Percentiles rank a stretch among this genome's conserved stretches.
Conservation (phyloP, 2,888 invertebrate species). For the Caenorhabditis sinica region DNA sequence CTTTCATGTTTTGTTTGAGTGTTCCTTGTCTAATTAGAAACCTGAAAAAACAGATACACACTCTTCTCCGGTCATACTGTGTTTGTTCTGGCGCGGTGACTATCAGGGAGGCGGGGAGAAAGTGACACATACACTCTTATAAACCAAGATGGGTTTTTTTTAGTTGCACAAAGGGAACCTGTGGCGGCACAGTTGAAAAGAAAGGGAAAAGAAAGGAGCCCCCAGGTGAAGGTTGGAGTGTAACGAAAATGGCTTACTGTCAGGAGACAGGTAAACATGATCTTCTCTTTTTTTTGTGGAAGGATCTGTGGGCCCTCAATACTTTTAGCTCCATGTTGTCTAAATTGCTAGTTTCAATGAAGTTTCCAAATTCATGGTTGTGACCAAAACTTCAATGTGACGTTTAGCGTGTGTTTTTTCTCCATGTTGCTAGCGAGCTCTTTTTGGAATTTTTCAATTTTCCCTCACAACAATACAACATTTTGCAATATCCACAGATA, state of each 20-base stretch:
- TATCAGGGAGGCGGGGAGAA: not conserved
- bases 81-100: conserved; percentile 35
- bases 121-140: conserved; percentile 49
- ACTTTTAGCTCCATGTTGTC: not conserved
- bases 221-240: conserved; percentile 31
- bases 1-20: not conserved
- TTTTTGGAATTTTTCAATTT: too few relatives aligned
- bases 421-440: not conserved
- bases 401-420: not conserved
- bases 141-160: conserved; percentile 52
- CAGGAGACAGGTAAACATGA: conserved; percentile 9
- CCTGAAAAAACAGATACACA: conserved; percentile 4
- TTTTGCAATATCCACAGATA: not conserved
- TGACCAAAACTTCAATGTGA: not conserved
- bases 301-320: too few relatives aligned
- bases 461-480: not conserved
- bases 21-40: conserved; percentile 16
- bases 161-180: conserved; percentile 44
- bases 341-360: not conserved
- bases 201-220: not conserved
- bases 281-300: not conserved
- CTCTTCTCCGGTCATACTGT: conserved; percentile 19
- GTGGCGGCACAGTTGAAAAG: conserved; percentile 52
- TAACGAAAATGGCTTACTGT: conserved; percentile 30
- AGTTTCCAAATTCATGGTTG: not conserved